Evolutionary conservation across 1,140 invertebrate genomes (phyloP).

Genomic region (Coptotermes formosanus): DNA sequence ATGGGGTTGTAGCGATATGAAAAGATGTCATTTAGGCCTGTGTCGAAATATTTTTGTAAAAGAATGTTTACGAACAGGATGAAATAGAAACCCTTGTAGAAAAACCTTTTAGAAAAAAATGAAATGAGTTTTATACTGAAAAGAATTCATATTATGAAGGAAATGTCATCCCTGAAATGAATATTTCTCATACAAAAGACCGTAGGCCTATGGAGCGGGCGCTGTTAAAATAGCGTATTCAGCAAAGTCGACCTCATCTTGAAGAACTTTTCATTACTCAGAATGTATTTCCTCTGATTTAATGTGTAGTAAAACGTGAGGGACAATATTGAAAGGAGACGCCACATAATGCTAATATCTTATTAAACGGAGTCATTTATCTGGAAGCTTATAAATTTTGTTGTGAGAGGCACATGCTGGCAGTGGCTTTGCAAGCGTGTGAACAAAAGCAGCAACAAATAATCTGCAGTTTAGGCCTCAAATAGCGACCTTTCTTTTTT

Average conservation of each 20-base stretch:
- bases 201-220: not conserved
- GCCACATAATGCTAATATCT: not conserved
- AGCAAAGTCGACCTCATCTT: not conserved
- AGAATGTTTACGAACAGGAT: not conserved
- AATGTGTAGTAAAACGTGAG: not conserved
- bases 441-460: too few species aligned
- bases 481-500: too few species aligned
- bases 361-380: not conserved
- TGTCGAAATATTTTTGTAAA: not conserved
- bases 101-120: not conserved
- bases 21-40: not conserved
- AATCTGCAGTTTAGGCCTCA: too few species aligned
- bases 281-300: constrained; percentile 2
- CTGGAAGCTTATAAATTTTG: not conserved
- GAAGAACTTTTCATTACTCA: not conserved
- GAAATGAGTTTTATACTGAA: not conserved
- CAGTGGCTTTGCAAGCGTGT: not conserved
- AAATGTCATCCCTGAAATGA: not conserved
- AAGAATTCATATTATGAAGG: not conserved
- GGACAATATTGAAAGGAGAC: not conserved
- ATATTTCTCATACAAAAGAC: not conserved
- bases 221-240: not conserved
- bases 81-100: not conserved
- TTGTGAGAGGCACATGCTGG: not conserved
- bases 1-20: not conserved